Base-by-base conservation (phyloP, 2,888 invertebrate species). In the Drosophila subsilvestris region DNA sequence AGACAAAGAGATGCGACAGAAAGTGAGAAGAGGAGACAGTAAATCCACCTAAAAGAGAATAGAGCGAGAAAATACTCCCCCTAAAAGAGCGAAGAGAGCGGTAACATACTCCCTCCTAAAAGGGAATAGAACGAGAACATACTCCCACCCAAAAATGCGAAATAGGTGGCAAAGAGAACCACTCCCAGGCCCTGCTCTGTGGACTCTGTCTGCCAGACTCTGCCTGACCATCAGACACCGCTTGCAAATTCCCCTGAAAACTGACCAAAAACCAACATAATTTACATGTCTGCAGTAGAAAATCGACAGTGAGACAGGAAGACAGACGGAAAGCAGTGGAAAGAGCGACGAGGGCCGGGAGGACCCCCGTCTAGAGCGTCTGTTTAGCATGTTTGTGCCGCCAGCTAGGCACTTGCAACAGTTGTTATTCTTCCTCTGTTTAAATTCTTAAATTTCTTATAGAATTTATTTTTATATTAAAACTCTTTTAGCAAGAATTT, bases 281-380 rank as follows among this genome's bases (percentile, higher is more conserved):
- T 89, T 89, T 89, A 88, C 89, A 89, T 89, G 89, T 89, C 89
- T 89, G 89, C 80, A 87, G 87, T 79, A 83, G 85, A 87, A 70
- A 76, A 80, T 84, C 84, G 79, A 62, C 67, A 71, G 45, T 42
- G 62, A 54, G 53, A 47, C 51, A 44, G 63, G 27, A 29, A 44
- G 10, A 9, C 10, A 17, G 45, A 60, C 7, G 27, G 17, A 20
- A 20, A 20, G 20, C 20, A 32, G 18, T 45, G 42, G 0, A 8
- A 5, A 18, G 14, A 10, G 43, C 20, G 5, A 12, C 8, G 25
- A 7, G 43, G 43, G 1, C 12, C 17, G 5, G 25, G 14, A 25
- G 59, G 22, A 25, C 20, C 17, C 57, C 57, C 29, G 77, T 65
- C 80, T 76, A 77, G 51, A 57, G 58, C 49, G 73, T 57, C 80